Conservation (phyloP, 2,113 vertebrate genomes). For the Eleginops maclovinus region DNA sequence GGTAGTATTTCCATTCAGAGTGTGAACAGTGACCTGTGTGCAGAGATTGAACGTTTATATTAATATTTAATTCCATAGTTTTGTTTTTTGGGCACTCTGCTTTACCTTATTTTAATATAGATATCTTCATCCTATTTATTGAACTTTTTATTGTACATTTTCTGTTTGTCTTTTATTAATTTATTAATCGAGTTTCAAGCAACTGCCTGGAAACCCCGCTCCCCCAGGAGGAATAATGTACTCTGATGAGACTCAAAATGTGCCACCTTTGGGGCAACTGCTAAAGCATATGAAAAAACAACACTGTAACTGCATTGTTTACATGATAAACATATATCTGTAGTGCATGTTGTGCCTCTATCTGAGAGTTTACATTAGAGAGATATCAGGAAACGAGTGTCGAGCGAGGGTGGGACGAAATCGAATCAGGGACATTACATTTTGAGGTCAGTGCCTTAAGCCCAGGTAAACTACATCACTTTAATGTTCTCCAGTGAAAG, state of each 20-base stretch:
- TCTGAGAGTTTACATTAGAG: background rate
- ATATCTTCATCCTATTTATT: too few relatives aligned
- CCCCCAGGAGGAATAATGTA: too few relatives aligned
- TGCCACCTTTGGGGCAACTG: background rate
- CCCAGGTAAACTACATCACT: background rate
- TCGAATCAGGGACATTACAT: constrained; percentile 2
- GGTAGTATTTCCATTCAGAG: background rate
- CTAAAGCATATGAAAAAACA: background rate
- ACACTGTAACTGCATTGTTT: background rate
- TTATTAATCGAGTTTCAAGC: too few relatives aligned
- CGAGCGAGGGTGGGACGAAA: background rate
- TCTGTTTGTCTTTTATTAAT: too few relatives aligned
- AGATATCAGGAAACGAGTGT: background rate
- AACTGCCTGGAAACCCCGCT: too few relatives aligned
- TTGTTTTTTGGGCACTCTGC: too few relatives aligned
- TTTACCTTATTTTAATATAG: too few relatives aligned
- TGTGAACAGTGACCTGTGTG: background rate
- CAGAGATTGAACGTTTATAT: too few relatives aligned
- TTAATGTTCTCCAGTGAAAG: background rate
- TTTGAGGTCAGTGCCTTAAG: background rate
- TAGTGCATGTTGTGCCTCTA: background rate
- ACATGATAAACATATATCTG: background rate
- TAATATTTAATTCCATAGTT: too few relatives aligned
- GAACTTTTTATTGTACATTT: too few relatives aligned
- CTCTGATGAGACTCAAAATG: background rate